Conservation (phyloP, 2,797 vertebrate genomes). For the Ctenochaetus hawaiiensis region DNA sequence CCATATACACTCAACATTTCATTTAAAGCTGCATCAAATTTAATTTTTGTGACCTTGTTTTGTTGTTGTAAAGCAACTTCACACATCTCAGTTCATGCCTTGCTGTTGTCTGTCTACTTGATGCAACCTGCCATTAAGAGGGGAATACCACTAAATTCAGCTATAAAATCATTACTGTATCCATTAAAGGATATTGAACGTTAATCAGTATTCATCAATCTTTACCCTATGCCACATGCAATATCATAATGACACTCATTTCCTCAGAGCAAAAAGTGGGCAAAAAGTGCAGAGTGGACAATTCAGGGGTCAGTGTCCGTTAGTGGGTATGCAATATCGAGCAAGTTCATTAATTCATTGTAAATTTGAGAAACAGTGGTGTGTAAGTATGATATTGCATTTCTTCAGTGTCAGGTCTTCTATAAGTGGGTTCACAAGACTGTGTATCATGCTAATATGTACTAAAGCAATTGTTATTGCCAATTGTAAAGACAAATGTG, state of each 20-base stretch:
- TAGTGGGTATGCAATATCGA: neutral
- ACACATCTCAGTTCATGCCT: slow-evolving; percentile 30
- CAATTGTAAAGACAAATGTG: slow-evolving; percentile 30
- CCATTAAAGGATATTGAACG: neutral
- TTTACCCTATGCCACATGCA: slow-evolving; percentile 16
- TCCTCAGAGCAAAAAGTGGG: neutral
- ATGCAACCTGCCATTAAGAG: slow-evolving; percentile 51
- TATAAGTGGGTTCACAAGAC: slow-evolving; percentile 15
- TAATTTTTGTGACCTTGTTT: too few relatives aligned
- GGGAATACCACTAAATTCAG: slow-evolving; percentile 77
- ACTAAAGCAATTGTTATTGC: slow-evolving; percentile 12
- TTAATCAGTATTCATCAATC: neutral
- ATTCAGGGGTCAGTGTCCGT: neutral
- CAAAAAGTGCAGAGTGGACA: neutral
- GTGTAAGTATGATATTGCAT: slow-evolving; percentile 45
- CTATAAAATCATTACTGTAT: neutral
- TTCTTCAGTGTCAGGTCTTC: slow-evolving; percentile 13
- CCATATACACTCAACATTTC: slow-evolving; percentile 8
- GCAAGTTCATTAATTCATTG: neutral
- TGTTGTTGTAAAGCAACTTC: slow-evolving; percentile 4
- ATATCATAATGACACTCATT: slow-evolving; percentile 49
- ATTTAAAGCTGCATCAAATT: too few relatives aligned
- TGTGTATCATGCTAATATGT: slow-evolving; percentile 4
- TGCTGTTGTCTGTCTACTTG: slow-evolving; percentile 52
- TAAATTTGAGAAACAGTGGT: slow-evolving; percentile 4